A percentile compares a stretch with the other conserved stretches of the same genome.
phyloP scores from a whole-genome alignment of 2,888 invertebrate species.

The Folsomia manolachei region DNA sequence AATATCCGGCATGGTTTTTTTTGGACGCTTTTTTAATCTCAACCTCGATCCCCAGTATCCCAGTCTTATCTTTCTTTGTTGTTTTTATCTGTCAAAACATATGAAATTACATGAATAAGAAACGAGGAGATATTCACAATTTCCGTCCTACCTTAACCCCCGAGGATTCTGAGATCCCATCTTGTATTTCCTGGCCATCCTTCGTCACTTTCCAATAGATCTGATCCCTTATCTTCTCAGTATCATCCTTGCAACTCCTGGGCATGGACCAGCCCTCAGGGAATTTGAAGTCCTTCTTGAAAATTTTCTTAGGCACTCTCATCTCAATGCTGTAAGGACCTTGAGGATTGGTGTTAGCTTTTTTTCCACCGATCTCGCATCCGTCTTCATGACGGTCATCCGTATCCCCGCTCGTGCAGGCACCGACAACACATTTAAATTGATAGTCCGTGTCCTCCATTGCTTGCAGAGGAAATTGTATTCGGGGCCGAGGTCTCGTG shows the following conservation, averaged over 20 bases:
- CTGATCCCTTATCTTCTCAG: background rate
- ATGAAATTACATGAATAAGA: too few species aligned
- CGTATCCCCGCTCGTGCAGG: background rate
- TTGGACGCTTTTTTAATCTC: background rate
- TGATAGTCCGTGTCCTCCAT: too few species aligned
- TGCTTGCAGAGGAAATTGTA: constrained; percentile 1
- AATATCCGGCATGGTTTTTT: constrained; percentile 8
- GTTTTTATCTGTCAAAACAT: background rate
- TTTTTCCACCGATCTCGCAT: background rate
- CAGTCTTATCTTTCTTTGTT: background rate
- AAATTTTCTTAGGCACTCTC: background rate
- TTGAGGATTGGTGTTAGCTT: background rate
- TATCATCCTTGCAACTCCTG: background rate
- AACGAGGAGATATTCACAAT: too few species aligned
- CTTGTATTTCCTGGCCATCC: too few species aligned
- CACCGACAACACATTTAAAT: background rate
- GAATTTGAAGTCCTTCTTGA: background rate
- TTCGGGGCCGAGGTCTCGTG: background rate
- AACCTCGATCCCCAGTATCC: background rate
- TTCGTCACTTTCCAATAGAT: background rate
- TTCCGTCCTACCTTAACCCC: too few species aligned
- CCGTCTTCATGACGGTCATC: too few species aligned
- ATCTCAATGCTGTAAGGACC: background rate
- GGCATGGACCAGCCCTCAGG: too few species aligned
- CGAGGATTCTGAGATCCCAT: too few species aligned